A percentile compares a stretch with the other conserved stretches of the same genome.
These are phyloP conservation scores for Monomorium pharaonis DNA, from an alignment of 1,140 invertebrate genomes.

Conservation along the genomic window DNA sequence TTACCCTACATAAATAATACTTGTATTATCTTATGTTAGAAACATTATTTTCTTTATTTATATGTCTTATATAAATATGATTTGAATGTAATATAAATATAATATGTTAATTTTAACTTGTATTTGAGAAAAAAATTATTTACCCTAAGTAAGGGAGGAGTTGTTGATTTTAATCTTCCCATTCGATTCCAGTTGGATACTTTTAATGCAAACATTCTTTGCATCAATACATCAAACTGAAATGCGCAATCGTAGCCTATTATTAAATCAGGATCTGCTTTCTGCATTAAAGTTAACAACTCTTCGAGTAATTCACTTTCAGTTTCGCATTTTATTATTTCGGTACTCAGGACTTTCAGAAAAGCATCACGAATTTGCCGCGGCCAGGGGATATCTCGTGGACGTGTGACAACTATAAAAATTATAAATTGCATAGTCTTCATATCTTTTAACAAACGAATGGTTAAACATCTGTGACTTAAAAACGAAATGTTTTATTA, in stretches of 20 bases:
- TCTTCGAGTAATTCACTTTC: constrained; percentile 94
- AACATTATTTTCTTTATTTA: not conserved
- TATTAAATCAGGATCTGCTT: constrained; percentile 96
- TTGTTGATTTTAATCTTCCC: constrained; percentile 92
- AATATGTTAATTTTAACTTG: not conserved
- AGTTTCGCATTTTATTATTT: constrained; percentile 92
- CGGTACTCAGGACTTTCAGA: constrained; percentile 89
- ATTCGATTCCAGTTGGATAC: constrained; percentile 96
- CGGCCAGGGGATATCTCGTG: constrained; percentile 92
- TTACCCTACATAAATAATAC: constrained; percentile 83
- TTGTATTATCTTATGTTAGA: constrained; percentile 65
- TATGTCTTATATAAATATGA: not conserved
- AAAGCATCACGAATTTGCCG: constrained; percentile 90
- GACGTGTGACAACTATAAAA: constrained; percentile 90
- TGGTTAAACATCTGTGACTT: not conserved
- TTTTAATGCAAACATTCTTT: constrained; percentile 90
- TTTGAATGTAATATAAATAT: not conserved
- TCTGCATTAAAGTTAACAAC: constrained; percentile 93
- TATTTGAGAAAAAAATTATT: constrained; percentile 24
- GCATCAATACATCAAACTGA: constrained; percentile 95
- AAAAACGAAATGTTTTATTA: not conserved
- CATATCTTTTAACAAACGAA: not conserved
- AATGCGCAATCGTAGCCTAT: constrained; percentile 97
- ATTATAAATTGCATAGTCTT: constrained; percentile 74
- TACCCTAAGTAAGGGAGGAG: constrained; percentile 75